Conservation (phyloP, 2,113 vertebrate species). For the Hyla sarda region DNA sequence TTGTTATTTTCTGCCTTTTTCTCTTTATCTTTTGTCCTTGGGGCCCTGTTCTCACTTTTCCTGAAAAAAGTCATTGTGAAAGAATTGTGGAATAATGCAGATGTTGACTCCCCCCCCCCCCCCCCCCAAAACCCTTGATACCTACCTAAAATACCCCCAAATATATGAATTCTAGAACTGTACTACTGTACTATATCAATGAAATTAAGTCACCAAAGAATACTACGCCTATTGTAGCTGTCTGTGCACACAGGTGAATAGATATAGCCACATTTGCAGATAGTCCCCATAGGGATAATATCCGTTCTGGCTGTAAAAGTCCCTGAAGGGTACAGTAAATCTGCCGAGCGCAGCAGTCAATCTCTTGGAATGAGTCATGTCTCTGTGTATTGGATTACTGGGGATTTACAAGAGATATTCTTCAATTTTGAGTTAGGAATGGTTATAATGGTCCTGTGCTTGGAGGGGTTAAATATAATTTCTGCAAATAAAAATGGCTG, state of each 20-base stretch:
- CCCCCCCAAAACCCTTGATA: background rate
- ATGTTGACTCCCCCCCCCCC: too few relatives aligned
- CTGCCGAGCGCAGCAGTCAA: background rate
- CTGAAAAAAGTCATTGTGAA: background rate
- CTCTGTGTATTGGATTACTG: background rate
- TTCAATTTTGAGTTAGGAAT: background rate
- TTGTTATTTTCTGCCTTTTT: too few relatives aligned
- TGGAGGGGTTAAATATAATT: background rate
- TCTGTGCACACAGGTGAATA: background rate
- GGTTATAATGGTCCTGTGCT: background rate
- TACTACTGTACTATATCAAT: background rate
- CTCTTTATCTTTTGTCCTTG: background rate
- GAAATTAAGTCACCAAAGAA: background rate
- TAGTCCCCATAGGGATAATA: background rate
- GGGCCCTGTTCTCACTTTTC: background rate
- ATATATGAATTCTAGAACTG: background rate
- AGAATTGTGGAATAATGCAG: too few relatives aligned
- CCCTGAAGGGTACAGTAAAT: constrained; percentile 6
- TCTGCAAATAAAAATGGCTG: background rate
- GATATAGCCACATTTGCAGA: background rate
- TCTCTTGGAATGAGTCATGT: background rate
- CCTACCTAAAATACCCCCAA: background rate
- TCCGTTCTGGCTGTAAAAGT: background rate
- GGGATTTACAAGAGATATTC: background rate
- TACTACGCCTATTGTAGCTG: background rate